Evolutionary conservation across 2,797 vertebrate genomes (phyloP), one percentile per base, ranked within the genome.

Genomic region (Sebastes goodei): DNA sequence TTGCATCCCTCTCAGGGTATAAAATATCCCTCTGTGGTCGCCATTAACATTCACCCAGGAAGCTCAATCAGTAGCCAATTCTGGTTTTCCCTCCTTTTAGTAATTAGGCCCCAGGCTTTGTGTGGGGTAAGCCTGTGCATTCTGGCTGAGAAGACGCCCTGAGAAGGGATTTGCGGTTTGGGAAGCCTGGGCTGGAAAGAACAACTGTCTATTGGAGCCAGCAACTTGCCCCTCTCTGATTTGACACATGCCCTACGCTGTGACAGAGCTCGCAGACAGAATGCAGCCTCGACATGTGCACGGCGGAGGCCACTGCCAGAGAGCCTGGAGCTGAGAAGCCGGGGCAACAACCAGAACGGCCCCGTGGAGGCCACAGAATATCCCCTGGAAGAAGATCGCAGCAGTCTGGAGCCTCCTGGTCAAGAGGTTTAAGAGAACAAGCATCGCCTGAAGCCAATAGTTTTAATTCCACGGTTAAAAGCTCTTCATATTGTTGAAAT

Each of bases 41-140:
- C 87, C 86, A 93, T 89, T 85, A 86, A 92, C 86, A 88, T 92
- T 95, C 94, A 95, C 92, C 93, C 93, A 93, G 93, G 93, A 95
- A 94, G 94, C 91, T 89, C 89, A 93, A 92, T 94, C 93, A 93
- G 93, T 90, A 92, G 90, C 88, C 89, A 93, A 76, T 86, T 92
- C 88, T 80, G 76, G 71, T 92, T 89, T 87, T 84, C 82, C 88
- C 87, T 87, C 86, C 73, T 84, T 88, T 87, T 84, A 89, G 84
- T 93, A 90, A 94, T 93, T 91, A 92, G 92, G 83, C 88, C 69
- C 76, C 27, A 29, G 89, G 88, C 89, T 85, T 84, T 86, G 83
- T 93, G 89, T 94, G 93, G 94, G 91, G 88, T 90, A 81, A 80
- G 88, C 87, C 84, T 74, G 72, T 89, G 87, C 91, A 88, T 94